Conservation (phyloP, 2,797 vertebrate genomes). For the Urophycis tenuis region DNA sequence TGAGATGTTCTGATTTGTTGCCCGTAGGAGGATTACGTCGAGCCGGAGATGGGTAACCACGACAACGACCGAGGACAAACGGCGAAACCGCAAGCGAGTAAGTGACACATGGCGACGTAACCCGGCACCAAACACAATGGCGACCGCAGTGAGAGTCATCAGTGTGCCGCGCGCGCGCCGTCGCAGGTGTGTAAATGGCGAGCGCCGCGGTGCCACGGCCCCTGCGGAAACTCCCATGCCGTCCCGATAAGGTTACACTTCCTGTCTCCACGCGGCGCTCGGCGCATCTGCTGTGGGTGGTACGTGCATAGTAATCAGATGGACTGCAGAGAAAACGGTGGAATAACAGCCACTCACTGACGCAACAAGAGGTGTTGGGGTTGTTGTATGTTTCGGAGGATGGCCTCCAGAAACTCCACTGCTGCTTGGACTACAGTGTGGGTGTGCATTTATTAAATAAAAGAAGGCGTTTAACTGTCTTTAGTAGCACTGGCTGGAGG, state of each 20-base stretch:
- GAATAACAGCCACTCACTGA: too few relatives aligned
- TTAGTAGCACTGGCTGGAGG: background rate
- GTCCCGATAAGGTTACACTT: background rate
- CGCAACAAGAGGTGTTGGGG: too few relatives aligned
- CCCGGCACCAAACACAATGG: too few relatives aligned
- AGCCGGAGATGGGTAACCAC: slow-evolving; percentile 73
- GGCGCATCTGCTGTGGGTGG: background rate
- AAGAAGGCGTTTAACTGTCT: background rate
- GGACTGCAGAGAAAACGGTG: background rate
- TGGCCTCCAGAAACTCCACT: background rate
- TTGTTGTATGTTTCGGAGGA: too few relatives aligned
- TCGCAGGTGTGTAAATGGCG: background rate
- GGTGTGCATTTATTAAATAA: background rate
- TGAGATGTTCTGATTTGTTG: slow-evolving; percentile 1
- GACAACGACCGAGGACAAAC: slow-evolving; percentile 88
- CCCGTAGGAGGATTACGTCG: slow-evolving; percentile 85
- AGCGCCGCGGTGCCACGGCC: background rate
- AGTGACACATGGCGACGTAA: too few relatives aligned
- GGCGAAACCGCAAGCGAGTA: slow-evolving; percentile 37
- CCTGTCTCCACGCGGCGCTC: background rate
- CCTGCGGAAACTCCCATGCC: background rate
- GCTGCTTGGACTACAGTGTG: background rate
- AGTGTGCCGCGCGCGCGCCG: too few relatives aligned
- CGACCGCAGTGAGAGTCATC: too few relatives aligned
- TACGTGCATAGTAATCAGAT: background rate